These are phyloP conservation scores for Sarcophaga rosellei DNA, from an alignment of 2,888 invertebrate species.

Conservation along the genomic window DNA sequence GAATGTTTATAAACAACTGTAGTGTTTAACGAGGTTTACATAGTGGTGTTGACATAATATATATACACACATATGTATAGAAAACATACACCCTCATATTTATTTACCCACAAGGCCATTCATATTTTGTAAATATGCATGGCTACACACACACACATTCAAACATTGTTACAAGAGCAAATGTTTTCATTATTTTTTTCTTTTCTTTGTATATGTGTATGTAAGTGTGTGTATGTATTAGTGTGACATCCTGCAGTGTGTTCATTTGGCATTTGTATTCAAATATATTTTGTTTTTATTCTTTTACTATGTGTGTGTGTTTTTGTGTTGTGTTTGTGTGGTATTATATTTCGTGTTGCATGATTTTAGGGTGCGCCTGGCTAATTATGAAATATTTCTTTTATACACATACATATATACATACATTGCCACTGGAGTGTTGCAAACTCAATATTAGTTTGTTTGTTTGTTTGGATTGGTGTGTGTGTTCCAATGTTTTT, in stretches of 20 bases:
- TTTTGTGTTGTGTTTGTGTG: constrained; percentile 6
- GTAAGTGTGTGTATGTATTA: constrained; percentile 34
- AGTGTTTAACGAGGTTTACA: constrained; percentile 66
- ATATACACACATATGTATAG: constrained; percentile 14
- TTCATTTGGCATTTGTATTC: constrained; percentile 10
- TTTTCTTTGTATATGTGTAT: neutral
- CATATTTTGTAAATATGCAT: constrained; percentile 41
- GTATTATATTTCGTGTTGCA: constrained; percentile 35
- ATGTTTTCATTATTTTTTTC: neutral
- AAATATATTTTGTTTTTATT: constrained; percentile 26
- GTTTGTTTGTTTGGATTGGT: too few species aligned
- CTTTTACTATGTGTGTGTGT: neutral
- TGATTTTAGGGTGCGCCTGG: constrained; percentile 46
- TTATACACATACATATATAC: neutral
- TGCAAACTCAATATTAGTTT: neutral
- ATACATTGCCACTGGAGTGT: neutral
- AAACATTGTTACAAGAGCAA: neutral
- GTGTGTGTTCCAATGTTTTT: neutral
- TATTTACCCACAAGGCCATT: constrained; percentile 56
- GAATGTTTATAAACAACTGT: constrained; percentile 61
- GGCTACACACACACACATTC: constrained; percentile 3
- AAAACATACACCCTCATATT: constrained; percentile 38
- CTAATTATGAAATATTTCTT: constrained; percentile 59
- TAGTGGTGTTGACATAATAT: constrained; percentile 62
- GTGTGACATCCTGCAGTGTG: constrained; percentile 37